These are phyloP conservation scores for Psettodes erumei DNA, from an alignment of 2,113 vertebrate species.

Conservation along the genomic window DNA sequence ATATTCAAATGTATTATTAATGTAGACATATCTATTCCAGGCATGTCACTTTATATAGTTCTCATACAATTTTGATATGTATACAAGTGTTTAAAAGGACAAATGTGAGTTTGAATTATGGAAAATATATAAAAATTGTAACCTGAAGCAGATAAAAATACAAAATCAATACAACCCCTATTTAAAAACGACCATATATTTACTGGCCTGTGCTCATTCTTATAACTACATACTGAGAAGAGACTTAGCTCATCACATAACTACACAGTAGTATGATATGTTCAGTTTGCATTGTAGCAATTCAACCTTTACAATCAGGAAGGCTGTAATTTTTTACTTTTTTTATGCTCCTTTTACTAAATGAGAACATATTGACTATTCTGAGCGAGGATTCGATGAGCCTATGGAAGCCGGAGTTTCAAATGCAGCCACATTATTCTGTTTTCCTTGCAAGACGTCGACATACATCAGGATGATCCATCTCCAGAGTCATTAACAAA, in stretches of 20 bases:
- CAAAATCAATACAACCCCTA: neutral
- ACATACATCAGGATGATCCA: constrained; percentile 81
- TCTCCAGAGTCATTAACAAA: constrained; percentile 81
- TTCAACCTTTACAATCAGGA: constrained; percentile 28
- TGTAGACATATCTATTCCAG: neutral
- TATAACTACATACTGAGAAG: no score
- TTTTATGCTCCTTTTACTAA: constrained; percentile 51
- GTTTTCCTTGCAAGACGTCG: constrained; percentile 75
- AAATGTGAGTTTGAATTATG: neutral
- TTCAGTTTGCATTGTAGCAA: constrained; percentile 17
- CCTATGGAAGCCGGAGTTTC: constrained; percentile 51
- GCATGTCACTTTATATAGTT: neutral
- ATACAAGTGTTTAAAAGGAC: neutral
- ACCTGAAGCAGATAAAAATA: neutral
- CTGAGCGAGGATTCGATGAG: constrained; percentile 36
- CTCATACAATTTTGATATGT: constrained; percentile 5
- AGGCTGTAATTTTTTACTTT: constrained; percentile 28
- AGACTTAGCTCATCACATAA: no score
- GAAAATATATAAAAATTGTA: neutral
- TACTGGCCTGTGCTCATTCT: neutral
- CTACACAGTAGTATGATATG: no score
- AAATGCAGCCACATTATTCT: constrained; percentile 72
- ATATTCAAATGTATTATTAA: constrained; percentile 22
- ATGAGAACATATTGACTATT: constrained; percentile 68
- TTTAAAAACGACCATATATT: neutral